Base-by-base conservation (phyloP, 2,113 vertebrate species). In the Symphodus melops region DNA sequence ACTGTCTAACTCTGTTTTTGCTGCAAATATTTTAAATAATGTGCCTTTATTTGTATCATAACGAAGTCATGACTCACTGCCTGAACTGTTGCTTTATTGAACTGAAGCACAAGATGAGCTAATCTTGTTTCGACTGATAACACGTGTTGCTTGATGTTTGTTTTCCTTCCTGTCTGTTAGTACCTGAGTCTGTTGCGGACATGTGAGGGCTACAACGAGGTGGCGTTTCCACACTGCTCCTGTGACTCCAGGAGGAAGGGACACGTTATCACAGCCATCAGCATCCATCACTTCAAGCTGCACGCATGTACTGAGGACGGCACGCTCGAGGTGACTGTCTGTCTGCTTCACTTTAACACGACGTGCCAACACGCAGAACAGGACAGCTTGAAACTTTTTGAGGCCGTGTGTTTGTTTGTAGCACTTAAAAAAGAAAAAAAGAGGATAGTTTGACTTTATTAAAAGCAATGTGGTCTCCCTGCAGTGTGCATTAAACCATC, bases 301-400 rank as follows among this genome's bases (percentile, higher is more conserved):
- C 97, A 97, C 0, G 98, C 98, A 49, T 99, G 98, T 91, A 98
- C 96, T 0, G 97, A 99, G 85, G 98, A 98, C 25, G 98, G 98
- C 0, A 95, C 96, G 60, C 93, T 97, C 59, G 98, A 99, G 96
- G 98, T 97, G 51, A 87, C 86, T 5, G 25, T 59, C 25, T 41
- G 23, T 44, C 17, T 20, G 5, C 3, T 21, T 3, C 37, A 1
- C 3, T 54, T 36, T 54, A 23, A 53, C 17, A 5, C 9, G 20
- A 28, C 0, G 46, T 48, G 14, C 16, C 7, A 48, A 48, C 14
- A 19, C 8, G 17, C 46, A 48, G 14, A 19, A 48, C 14, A 48
- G 16, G 46, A 19, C 46, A 48, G 46, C 3, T 48, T 17, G 5
- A 8, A 9, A 41, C 17, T 19, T 17, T 17, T 19, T 48, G 6